A percentile compares a stretch with the other conserved stretches of the same genome.
These are phyloP conservation scores for Ladona fulva DNA, from an alignment of 1,140 invertebrate genomes.

Conservation along the genomic window DNA sequence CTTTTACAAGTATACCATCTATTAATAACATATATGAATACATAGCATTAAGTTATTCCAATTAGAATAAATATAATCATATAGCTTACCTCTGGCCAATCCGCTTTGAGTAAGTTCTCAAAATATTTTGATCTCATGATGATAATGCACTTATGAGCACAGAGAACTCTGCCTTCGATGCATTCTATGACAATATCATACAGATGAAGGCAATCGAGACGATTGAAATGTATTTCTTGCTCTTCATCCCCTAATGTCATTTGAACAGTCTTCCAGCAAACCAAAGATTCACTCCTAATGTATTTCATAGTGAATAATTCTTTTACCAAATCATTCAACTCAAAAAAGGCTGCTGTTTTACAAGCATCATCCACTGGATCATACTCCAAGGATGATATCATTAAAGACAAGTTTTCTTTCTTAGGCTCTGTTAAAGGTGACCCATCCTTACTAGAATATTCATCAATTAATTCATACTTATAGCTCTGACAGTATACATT, in stretches of 20 bases:
- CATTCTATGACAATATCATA: conserved; percentile 50
- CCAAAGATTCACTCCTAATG: no score
- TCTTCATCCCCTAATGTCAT: background rate
- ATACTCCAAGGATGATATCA: background rate
- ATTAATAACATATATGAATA: no score
- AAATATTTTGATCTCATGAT: conserved; percentile 65
- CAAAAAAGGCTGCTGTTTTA: conserved; percentile 28
- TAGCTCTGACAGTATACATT: no score
- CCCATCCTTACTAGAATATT: no score
- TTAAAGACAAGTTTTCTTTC: background rate
- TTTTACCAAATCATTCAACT: background rate
- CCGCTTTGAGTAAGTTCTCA: conserved; percentile 57
- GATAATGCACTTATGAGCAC: conserved; percentile 64
- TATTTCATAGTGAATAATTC: conserved; percentile 23
- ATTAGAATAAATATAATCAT: background rate
- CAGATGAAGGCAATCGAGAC: conserved; percentile 40
- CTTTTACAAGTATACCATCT: no score
- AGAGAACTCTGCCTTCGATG: conserved; percentile 44
- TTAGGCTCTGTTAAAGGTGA: no score
- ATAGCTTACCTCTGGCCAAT: conserved; percentile 56
- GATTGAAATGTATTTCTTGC: conserved; percentile 24
- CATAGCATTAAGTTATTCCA: no score
- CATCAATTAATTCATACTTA: no score
- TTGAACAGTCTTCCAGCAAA: background rate
- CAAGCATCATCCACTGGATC: background rate